A percentile compares a stretch with the other conserved stretches of the same genome.
These are phyloP conservation scores for Tipula lateralis DNA, from an alignment of 2,888 invertebrate species.

Conservation along the genomic window DNA sequence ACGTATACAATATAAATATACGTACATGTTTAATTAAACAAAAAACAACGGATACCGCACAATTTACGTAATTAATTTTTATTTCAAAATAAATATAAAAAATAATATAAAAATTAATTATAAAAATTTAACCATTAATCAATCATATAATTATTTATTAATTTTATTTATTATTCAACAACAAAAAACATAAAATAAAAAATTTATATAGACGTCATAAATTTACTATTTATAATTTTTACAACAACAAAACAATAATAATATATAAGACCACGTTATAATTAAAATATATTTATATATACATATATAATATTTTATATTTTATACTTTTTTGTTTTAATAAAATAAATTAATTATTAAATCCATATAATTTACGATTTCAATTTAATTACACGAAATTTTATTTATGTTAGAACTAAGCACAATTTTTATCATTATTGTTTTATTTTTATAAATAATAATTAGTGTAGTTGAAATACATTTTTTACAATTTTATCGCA, in stretches of 20 bases:
- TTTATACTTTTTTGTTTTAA: background rate
- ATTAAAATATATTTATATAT: background rate
- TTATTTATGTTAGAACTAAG: background rate
- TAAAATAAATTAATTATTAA: background rate
- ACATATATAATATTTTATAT: background rate
- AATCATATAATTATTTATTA: slow-evolving; percentile 24
- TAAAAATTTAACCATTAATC: slow-evolving; percentile 24
- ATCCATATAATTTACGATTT: background rate
- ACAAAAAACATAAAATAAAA: background rate
- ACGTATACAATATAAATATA: background rate
- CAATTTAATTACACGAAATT: background rate
- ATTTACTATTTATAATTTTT: slow-evolving; percentile 11
- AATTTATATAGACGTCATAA: slow-evolving; percentile 11
- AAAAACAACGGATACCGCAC: background rate
- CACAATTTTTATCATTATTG: background rate
- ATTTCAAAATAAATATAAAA: background rate
- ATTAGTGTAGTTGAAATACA: background rate
- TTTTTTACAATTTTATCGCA: background rate
- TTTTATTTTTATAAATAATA: slow-evolving; percentile 3
- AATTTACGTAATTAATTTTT: background rate
- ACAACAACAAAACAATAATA: background rate
- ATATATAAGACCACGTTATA: slow-evolving; percentile 11
- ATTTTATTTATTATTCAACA: background rate
- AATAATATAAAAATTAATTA: background rate
- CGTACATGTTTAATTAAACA: background rate